Evolutionary conservation across 2,888 invertebrate species (phyloP).

Genomic region (Ephialtes manifestator): DNA sequence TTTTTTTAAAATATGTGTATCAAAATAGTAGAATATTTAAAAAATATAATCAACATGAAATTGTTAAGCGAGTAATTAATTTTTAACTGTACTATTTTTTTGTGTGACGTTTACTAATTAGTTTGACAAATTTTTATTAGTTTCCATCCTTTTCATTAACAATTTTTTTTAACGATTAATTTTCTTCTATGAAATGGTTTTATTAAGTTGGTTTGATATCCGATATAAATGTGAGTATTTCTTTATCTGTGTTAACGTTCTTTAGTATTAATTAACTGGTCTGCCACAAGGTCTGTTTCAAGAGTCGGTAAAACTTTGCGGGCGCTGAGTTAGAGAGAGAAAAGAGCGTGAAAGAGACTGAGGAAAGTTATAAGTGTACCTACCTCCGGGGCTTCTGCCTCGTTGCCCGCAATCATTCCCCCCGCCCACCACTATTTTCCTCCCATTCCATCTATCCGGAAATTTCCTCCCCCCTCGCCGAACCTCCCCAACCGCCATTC

Average conservation of each 20-base stretch:
- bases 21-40: too few species aligned
- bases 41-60: too few species aligned
- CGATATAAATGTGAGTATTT: background rate
- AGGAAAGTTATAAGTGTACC: conserved; percentile 67
- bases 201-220: background rate
- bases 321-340: conserved; percentile 18
- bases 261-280: conserved; percentile 40
- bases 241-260: background rate
- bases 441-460: conserved; percentile 45
- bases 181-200: background rate
- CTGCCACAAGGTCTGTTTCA: conserved; percentile 20
- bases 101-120: background rate
- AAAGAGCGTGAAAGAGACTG: conserved; percentile 20
- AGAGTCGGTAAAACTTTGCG: conserved; percentile 42
- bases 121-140: too few species aligned
- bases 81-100: background rate
- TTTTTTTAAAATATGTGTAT: background rate
- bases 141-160: background rate
- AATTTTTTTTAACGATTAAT: background rate
- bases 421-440: conserved; percentile 44
- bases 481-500: conserved; percentile 69
- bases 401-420: conserved; percentile 68
- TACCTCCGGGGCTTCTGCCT: conserved; percentile 61
- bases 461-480: conserved; percentile 48
- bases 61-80: too few species aligned